Evolutionary conservation across 2,888 invertebrate genomes (phyloP), one percentile per base, ranked within the genome.

Genomic region (Axea sp.): DNA sequence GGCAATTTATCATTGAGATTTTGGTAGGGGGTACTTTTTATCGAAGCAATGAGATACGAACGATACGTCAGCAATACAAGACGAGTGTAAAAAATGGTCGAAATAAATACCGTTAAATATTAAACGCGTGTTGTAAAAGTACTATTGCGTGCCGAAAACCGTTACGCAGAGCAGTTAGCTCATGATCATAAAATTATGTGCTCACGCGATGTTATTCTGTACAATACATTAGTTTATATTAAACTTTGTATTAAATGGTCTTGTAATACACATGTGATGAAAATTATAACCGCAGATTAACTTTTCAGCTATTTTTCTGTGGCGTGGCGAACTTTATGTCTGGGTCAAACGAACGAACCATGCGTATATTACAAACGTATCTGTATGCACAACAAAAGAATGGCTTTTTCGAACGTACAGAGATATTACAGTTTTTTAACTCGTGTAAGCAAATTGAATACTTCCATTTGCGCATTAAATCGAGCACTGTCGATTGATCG

Each of bases 131-230:
- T 57, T 47, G 39, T 41, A 67, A 73, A 73, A 73, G 53, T 73
- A 53, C 11, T 47, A 67, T 67, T 73, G 73, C 65, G 65, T 73
- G 73, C 60, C 73, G 47, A 59, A 73, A 73, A 73, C 73, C 73
- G 73, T 73, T 73, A 73, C 65, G 65, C 65, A 53, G 47, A 49
- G 43, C 41, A 33, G 41, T 62, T 55, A 39, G 33, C 41, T 31
- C 31, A 12, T 24, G 33, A 53, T 65, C 65, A 30, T 73, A 60
- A 73, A 73, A 73, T 60, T 65, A 45, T 59, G 65, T 51, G 59
- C 65, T 64, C 72, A 65, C 65, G 65, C 72, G 72, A 73, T 57
- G 53, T 53, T 65, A 73, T 73, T 60, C 14, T 22, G 72, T 45
- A 73, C 72, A 73, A 73, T 73, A 65, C 59, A 53, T 73, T 72